A percentile compares a stretch with the other conserved stretches of the same genome.
Evolutionary conservation across 2,888 invertebrate genomes (phyloP).

Genomic region (Fragum whitleyi): DNA sequence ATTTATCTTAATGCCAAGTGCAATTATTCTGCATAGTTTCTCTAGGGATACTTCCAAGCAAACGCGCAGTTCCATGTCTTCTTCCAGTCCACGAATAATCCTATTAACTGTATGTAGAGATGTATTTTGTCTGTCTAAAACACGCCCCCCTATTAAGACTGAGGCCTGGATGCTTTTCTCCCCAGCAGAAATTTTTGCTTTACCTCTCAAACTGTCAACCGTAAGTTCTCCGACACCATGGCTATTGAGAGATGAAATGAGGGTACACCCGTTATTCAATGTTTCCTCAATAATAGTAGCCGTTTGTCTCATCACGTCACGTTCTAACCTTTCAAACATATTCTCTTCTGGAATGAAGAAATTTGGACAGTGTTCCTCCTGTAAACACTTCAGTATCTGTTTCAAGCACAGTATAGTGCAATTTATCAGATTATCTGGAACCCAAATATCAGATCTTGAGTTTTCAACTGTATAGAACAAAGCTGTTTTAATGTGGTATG

Average conservation of each 20-base stretch:
- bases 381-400: background rate
- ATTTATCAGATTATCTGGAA: background rate
- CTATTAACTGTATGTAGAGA: background rate
- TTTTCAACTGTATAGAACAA: conserved; percentile 12
- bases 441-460: background rate
- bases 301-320: background rate
- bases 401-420: background rate
- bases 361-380: conserved; percentile 7
- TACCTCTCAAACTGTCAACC: background rate
- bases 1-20: background rate
- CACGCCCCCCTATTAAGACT: too few species aligned
- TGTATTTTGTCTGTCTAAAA: background rate
- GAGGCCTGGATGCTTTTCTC: too few species aligned
- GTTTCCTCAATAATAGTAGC: background rate
- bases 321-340: background rate
- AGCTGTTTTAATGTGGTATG: conserved; percentile 9
- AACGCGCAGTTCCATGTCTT: background rate
- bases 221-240: background rate
- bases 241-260: background rate
- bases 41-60: background rate
- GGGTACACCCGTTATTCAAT: background rate
- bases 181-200: too few species aligned
- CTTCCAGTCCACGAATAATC: background rate
- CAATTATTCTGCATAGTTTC: background rate
- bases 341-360: conserved; percentile 9